phyloP scores from a whole-genome alignment of 1,140 invertebrate species.

The Acyrthosiphon pisum region DNA sequence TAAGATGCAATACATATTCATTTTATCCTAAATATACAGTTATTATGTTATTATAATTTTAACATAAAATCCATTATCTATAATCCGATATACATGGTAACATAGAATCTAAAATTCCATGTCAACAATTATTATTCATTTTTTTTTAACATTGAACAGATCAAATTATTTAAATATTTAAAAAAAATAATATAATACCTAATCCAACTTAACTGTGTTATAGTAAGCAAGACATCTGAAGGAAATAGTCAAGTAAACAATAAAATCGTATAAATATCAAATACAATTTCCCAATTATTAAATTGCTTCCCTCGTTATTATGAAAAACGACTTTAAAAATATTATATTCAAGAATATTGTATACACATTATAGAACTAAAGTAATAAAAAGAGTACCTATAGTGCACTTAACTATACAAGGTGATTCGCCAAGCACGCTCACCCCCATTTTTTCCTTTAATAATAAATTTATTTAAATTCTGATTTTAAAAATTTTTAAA shows the following conservation, averaged over 20 bases:
- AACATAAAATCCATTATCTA: background rate
- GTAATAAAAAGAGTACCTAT: background rate
- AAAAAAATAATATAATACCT: background rate
- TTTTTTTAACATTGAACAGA: background rate
- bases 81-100: background rate
- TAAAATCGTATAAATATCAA: background rate
- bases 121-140: background rate
- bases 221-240: background rate
- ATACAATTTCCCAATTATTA: background rate
- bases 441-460: no score
- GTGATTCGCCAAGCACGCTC: no score
- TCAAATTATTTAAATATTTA: background rate
- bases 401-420: background rate
- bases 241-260: background rate
- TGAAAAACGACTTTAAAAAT: background rate
- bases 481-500: no score
- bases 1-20: background rate
- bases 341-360: background rate
- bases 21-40: background rate
- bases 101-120: background rate
- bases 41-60: conserved; percentile 12
- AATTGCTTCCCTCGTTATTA: background rate
- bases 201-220: background rate
- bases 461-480: no score
- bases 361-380: background rate